A percentile compares a stretch with the other conserved stretches of the same genome.
Evolutionary conservation across 2,797 vertebrate genomes (phyloP).

Genomic region (Tamandua tetradactyla): DNA sequence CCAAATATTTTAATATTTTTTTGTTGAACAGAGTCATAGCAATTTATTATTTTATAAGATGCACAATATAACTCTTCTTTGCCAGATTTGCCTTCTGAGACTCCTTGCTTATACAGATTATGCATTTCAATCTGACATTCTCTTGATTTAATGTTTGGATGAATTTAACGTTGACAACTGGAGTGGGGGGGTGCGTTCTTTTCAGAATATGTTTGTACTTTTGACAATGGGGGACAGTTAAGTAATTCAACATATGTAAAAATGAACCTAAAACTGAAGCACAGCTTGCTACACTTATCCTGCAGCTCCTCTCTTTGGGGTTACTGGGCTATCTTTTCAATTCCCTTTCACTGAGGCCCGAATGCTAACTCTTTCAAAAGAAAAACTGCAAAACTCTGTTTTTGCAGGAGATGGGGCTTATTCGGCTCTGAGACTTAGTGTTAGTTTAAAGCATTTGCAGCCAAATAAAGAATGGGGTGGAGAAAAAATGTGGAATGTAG

Average conservation of each 20-base stretch:
- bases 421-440: neutral
- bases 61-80: neutral
- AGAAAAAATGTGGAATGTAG: slow-evolving; percentile 63
- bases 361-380: slow-evolving; percentile 13
- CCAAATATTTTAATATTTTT: neutral
- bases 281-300: neutral
- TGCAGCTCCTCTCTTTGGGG: neutral
- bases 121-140: neutral
- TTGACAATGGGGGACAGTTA: neutral
- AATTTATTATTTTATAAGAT: neutral
- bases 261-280: neutral
- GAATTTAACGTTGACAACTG: slow-evolving; percentile 9
- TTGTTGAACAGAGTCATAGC: neutral
- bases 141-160: neutral
- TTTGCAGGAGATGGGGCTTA: neutral
- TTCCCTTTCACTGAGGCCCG: neutral
- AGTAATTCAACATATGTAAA: neutral
- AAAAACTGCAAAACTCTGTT: slow-evolving; percentile 44
- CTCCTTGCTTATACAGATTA: neutral
- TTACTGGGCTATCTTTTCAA: neutral
- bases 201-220: neutral
- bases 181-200: slow-evolving; percentile 20
- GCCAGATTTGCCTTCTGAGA: neutral
- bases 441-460: slow-evolving; percentile 44
- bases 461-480: slow-evolving; percentile 26